Conservation (phyloP, 2,888 invertebrate species). For the Troilus luridus region DNA sequence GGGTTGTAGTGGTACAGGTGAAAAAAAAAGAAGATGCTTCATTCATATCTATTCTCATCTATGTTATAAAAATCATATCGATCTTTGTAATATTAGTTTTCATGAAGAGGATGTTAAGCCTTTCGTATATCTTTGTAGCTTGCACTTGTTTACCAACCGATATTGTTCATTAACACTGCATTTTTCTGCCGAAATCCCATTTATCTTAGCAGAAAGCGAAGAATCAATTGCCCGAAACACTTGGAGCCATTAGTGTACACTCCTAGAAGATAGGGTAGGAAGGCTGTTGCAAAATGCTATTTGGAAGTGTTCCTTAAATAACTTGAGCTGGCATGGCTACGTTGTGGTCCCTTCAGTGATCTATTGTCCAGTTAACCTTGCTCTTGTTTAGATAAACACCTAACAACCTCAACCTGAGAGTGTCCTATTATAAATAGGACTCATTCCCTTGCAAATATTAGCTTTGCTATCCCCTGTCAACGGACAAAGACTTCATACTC, state of each 20-base stretch:
- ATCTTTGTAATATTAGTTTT: too few relatives aligned
- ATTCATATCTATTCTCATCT: too few relatives aligned
- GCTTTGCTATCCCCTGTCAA: background rate
- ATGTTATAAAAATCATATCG: too few relatives aligned
- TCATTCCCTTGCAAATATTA: background rate
- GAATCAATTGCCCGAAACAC: background rate
- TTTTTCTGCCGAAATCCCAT: background rate
- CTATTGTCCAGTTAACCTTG: conserved; percentile 25
- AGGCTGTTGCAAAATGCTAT: background rate
- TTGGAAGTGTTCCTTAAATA: conserved; percentile 24
- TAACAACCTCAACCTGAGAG: background rate
- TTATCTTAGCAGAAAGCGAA: background rate
- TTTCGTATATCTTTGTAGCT: background rate
- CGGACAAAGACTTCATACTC: background rate
- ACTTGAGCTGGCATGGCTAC: background rate
- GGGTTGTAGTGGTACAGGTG: too few relatives aligned
- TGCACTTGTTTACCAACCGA: background rate
- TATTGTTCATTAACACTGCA: background rate
- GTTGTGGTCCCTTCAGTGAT: background rate
- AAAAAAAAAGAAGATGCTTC: too few relatives aligned
- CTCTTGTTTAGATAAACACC: conserved; percentile 2
- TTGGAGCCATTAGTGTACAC: background rate
- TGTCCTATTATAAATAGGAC: background rate
- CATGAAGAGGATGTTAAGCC: background rate
- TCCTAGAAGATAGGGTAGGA: background rate